phyloP scores from a whole-genome alignment of 2,888 invertebrate genomes.

The Tyria jacobaeae region DNA sequence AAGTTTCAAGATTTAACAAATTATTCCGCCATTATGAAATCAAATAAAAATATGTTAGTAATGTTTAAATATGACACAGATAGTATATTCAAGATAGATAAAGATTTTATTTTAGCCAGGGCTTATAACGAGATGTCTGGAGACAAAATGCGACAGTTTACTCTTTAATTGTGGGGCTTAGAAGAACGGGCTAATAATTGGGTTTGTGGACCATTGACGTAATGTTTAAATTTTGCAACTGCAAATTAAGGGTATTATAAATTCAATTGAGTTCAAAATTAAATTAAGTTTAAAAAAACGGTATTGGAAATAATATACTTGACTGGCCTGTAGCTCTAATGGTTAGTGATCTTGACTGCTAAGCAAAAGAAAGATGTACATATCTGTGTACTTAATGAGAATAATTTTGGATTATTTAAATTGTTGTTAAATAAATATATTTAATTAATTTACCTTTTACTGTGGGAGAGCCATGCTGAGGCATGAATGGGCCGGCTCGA shows the following conservation, averaged over 20 bases:
- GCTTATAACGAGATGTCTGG: slow-evolving; percentile 19
- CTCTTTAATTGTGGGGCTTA: slow-evolving; percentile 39
- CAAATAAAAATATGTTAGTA: background rate
- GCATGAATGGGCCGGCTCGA: too few relatives aligned
- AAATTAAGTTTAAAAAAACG: too few relatives aligned
- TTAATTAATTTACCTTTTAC: too few relatives aligned
- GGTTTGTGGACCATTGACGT: slow-evolving; percentile 34
- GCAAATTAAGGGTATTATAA: background rate
- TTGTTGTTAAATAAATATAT: too few relatives aligned
- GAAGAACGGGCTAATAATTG: slow-evolving; percentile 37
- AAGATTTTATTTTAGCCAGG: slow-evolving; percentile 14
- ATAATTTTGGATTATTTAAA: too few relatives aligned
- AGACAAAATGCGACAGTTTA: slow-evolving; percentile 28
- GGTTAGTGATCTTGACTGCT: too few relatives aligned
- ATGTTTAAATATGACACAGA: slow-evolving; percentile 12
- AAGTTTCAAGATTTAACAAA: too few relatives aligned
- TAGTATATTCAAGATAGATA: slow-evolving; percentile 3
- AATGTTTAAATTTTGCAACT: slow-evolving; percentile 36
- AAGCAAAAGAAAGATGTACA: too few relatives aligned
- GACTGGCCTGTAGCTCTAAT: too few relatives aligned
- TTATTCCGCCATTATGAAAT: too few relatives aligned
- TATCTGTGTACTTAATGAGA: too few relatives aligned
- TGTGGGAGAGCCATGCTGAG: too few relatives aligned
- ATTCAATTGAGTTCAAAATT: background rate
- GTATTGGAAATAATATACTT: background rate